Evolutionary conservation across 2,797 vertebrate species (phyloP).

Genomic region (Aselliscus stoliczkanus): DNA sequence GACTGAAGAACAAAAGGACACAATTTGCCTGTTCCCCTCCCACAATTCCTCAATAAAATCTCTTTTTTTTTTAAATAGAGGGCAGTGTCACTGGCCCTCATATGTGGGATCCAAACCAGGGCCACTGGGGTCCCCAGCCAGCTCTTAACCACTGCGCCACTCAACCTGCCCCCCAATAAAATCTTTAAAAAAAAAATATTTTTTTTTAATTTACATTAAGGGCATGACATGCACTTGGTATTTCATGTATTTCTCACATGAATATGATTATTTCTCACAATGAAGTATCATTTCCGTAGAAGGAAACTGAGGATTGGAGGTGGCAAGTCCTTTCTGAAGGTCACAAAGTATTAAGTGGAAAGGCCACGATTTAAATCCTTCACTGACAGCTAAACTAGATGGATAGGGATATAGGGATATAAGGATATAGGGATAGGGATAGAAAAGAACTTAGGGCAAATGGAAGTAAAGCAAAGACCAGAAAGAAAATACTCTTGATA

Average conservation of each 20-base stretch:
- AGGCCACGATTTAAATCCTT: not conserved
- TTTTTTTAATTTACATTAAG: too few species aligned
- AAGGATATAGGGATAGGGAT: not conserved
- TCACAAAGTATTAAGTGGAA: not conserved
- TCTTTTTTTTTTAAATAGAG: too few species aligned
- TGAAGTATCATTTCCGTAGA: not conserved
- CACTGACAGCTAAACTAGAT: not conserved
- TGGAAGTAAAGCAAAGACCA: not conserved
- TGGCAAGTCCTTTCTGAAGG: not conserved
- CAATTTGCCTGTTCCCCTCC: too few species aligned
- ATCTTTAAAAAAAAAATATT: too few species aligned
- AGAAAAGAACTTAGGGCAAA: not conserved
- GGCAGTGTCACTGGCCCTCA: too few species aligned
- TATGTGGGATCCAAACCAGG: too few species aligned
- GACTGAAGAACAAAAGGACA: too few species aligned
- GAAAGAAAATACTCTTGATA: not conserved
- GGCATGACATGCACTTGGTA: not conserved
- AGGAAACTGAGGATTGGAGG: not conserved
- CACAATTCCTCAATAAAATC: too few species aligned
- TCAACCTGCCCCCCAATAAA: too few species aligned
- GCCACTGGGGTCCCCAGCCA: too few species aligned
- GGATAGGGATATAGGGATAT: too few species aligned
- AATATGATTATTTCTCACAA: not conserved
- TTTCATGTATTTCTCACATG: not conserved
- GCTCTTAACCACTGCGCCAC: too few species aligned